These are phyloP conservation scores for Rhinolophus ferrumequinum DNA, from an alignment of 2,113 vertebrate species.

Conservation along the genomic window DNA sequence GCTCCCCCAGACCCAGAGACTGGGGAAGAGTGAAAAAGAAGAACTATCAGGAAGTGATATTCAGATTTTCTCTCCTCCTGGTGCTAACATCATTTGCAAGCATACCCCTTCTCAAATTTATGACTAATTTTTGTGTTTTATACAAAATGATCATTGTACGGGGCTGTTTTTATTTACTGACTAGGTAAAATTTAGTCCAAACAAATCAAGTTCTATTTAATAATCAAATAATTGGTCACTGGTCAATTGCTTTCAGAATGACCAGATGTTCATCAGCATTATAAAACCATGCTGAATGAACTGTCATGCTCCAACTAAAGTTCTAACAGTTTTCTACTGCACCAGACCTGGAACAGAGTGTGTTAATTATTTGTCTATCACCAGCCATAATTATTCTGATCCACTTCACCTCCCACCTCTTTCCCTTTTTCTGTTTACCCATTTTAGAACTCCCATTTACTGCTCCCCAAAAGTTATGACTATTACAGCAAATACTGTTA, in stretches of 20 bases:
- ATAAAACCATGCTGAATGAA: not conserved
- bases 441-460: not conserved
- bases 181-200: not conserved
- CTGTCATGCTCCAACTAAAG: not conserved
- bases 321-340: not conserved
- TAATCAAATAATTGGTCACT: not conserved
- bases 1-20: not conserved
- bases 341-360: not conserved
- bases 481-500: conserved; percentile 21
- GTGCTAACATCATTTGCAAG: not conserved
- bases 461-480: not conserved
- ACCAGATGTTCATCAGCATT: not conserved
- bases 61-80: not conserved
- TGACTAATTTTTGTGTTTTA: not conserved
- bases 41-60: not conserved
- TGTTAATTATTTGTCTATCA: not conserved
- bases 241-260: not conserved
- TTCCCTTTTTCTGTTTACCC: conserved; percentile 15
- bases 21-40: not conserved
- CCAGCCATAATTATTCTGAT: not conserved
- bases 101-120: not conserved
- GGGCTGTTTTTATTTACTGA: not conserved
- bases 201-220: conserved; percentile 29
- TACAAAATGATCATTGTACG: not conserved
- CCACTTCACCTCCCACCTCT: conserved; percentile 18